These are phyloP conservation scores for Stictonetta naevosa DNA, from an alignment of 2,113 vertebrate genomes.

Conservation along the genomic window DNA sequence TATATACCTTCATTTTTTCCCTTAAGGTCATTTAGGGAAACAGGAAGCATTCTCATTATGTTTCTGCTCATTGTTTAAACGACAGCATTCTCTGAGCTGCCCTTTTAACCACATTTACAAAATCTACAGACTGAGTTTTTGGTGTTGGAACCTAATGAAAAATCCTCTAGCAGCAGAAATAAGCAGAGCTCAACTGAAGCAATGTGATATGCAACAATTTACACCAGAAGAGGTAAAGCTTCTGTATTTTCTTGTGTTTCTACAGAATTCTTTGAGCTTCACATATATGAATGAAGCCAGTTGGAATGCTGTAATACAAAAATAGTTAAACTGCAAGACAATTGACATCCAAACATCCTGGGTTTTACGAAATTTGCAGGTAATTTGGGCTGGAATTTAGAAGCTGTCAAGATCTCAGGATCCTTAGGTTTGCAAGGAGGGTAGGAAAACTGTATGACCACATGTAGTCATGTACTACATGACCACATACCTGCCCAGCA, in stretches of 20 bases:
- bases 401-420: neutral
- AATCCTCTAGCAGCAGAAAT: neutral
- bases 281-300: neutral
- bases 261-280: neutral
- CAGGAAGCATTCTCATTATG: conserved; percentile 42
- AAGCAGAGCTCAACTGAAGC: neutral
- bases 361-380: neutral
- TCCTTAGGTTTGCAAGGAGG: neutral
- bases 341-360: neutral
- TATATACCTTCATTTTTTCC: neutral
- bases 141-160: neutral
- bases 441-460: neutral
- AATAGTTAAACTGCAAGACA: neutral
- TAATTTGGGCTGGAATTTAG: neutral
- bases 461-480: neutral
- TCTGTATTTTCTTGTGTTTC: neutral
- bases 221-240: neutral
- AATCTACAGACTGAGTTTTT: neutral
- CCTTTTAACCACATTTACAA: neutral
- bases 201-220: neutral
- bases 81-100: neutral
- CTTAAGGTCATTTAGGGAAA: neutral
- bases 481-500: neutral
- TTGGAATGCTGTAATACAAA: neutral
- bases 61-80: conserved; percentile 35